These are phyloP conservation scores for Scolanthus callimorphus DNA, from an alignment of 92 coral and sea anemone genomes.

Conservation along the genomic window DNA sequence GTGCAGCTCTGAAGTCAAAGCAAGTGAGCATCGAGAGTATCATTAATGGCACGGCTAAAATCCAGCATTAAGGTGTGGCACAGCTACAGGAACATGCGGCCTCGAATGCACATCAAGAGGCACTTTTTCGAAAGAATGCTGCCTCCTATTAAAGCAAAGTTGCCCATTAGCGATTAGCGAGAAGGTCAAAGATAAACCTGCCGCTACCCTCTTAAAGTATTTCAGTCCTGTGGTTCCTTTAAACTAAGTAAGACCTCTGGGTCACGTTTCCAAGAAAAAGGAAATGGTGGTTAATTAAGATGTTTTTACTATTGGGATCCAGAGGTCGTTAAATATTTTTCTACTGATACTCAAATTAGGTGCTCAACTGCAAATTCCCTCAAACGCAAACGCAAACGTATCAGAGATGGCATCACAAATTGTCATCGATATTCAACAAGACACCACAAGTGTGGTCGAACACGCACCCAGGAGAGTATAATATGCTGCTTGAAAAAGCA, in stretches of 20 bases:
- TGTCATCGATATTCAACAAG: neutral
- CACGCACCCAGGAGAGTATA: slow-evolving; percentile 12
- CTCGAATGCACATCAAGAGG: too few species aligned
- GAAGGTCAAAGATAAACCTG: too few species aligned
- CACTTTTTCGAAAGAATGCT: too few species aligned
- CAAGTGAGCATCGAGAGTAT: slow-evolving; percentile 9
- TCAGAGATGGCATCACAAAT: slow-evolving; percentile 1
- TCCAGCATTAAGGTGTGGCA: slow-evolving; percentile 18
- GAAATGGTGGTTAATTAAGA: slow-evolving; percentile 3
- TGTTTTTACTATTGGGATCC: slow-evolving; percentile 35
- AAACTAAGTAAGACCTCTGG: slow-evolving; percentile 30
- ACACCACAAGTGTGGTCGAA: slow-evolving; percentile 15
- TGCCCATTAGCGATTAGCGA: too few species aligned
- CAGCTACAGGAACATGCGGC: slow-evolving; percentile 15
- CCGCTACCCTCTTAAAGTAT: too few species aligned
- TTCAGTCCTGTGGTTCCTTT: slow-evolving; percentile 11
- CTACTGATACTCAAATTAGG: slow-evolving; percentile 19
- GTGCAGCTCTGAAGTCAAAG: slow-evolving; percentile 16
- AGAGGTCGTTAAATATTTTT: slow-evolving; percentile 41
- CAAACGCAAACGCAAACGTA: too few species aligned
- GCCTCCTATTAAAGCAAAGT: too few species aligned
- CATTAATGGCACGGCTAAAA: slow-evolving; percentile 15
- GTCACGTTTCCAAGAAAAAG: neutral
- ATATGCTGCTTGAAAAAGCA: neutral
- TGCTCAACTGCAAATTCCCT: slow-evolving; percentile 9